A percentile compares a stretch with the other conserved stretches of the same genome.
These are phyloP conservation scores for Trachythela sp. DNA, from an alignment of 64 coral and sea anemone genomes.

Conservation along the genomic window DNA sequence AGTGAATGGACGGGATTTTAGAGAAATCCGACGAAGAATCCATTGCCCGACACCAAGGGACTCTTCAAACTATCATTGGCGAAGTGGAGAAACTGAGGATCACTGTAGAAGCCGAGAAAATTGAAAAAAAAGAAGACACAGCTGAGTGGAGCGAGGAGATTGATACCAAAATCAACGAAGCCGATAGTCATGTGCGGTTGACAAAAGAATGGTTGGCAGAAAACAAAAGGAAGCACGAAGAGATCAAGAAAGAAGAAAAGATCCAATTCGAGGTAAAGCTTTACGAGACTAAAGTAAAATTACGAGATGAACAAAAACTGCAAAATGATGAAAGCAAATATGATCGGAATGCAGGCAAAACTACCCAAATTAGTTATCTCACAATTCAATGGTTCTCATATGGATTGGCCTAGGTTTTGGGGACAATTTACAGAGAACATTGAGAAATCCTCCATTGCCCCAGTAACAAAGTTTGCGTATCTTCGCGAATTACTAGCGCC, in stretches of 20 bases:
- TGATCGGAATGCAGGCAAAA: neutral
- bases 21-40: neutral
- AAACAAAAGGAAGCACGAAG: neutral
- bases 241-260: neutral
- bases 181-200: neutral
- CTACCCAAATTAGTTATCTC: neutral
- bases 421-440: constrained; percentile 17
- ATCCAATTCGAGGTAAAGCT: neutral
- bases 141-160: constrained; percentile 23
- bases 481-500: constrained; percentile 29
- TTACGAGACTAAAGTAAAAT: neutral
- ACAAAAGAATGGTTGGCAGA: neutral
- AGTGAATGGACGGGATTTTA: constrained; percentile 5
- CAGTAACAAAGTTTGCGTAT: constrained; percentile 37
- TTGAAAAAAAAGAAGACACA: neutral
- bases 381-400: neutral
- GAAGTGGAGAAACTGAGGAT: constrained; percentile 22
- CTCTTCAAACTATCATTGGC: neutral
- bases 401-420: neutral
- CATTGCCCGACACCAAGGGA: neutral
- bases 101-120: constrained; percentile 25
- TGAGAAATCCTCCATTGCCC: constrained; percentile 12
- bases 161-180: constrained; percentile 2
- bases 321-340: neutral
- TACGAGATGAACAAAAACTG: neutral